Evolutionary conservation across 2,888 invertebrate genomes (phyloP).

Genomic region (Abscondita cerata): DNA sequence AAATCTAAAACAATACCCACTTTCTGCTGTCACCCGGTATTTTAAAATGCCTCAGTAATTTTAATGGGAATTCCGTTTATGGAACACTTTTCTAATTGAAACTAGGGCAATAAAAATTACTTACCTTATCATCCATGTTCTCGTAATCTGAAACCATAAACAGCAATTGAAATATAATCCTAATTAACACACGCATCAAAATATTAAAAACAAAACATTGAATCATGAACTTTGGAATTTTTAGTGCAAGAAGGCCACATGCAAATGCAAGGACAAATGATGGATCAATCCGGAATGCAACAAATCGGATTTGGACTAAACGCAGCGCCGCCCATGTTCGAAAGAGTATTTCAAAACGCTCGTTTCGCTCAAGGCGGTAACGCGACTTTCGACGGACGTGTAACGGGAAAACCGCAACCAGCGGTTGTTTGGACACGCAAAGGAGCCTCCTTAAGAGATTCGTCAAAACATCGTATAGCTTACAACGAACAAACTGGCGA

Average conservation of each 20-base stretch:
- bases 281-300: constrained; percentile 59
- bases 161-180: too few species aligned
- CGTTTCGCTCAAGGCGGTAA: constrained; percentile 94
- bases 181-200: too few species aligned
- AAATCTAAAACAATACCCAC: too few species aligned
- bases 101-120: too few species aligned
- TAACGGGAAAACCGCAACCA: constrained; percentile 90
- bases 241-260: constrained; percentile 58
- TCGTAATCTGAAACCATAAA: too few species aligned
- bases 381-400: constrained; percentile 90
- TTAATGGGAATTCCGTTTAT: too few species aligned
- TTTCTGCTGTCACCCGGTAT: too few species aligned
- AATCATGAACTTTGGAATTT: too few species aligned
- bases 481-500: constrained; percentile 79
- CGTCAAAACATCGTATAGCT: constrained; percentile 86
- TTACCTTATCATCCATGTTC: too few species aligned
- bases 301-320: constrained; percentile 69
- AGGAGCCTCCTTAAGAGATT: constrained; percentile 82
- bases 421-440: constrained; percentile 91
- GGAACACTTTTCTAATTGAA: too few species aligned
- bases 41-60: too few species aligned
- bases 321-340: constrained; percentile 92
- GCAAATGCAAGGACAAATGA: constrained; percentile 67
- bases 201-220: too few species aligned
- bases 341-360: constrained; percentile 94